These are phyloP conservation scores for Micronycteris hirsuta DNA, from an alignment of 2,113 vertebrate genomes.

Conservation along the genomic window DNA sequence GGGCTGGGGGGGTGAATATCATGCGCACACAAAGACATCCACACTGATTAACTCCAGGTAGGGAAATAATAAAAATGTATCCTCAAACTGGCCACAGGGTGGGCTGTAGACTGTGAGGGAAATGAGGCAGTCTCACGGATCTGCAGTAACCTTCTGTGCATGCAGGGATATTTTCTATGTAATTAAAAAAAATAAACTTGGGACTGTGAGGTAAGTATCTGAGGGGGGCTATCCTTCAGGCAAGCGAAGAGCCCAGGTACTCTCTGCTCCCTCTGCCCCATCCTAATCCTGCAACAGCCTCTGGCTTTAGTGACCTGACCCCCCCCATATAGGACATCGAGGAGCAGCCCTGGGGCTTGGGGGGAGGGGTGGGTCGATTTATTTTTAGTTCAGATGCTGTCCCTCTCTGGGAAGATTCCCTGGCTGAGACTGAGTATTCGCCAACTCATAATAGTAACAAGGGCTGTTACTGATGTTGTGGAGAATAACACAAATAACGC, in stretches of 20 bases:
- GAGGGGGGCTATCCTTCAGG: background rate
- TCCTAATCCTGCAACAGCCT: background rate
- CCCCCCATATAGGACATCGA: background rate
- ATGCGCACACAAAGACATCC: conserved; percentile 46
- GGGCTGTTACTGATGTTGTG: conserved; percentile 46
- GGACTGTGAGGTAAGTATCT: conserved; percentile 10
- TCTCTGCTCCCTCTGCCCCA: background rate
- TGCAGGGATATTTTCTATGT: background rate
- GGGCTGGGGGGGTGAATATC: conserved; percentile 13
- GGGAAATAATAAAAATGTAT: conserved; percentile 30
- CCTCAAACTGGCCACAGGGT: conserved; percentile 26
- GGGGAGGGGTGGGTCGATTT: background rate
- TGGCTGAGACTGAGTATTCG: conserved; percentile 21
- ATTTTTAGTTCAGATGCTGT: conserved; percentile 47
- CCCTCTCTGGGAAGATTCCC: conserved; percentile 22
- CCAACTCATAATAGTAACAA: conserved; percentile 60
- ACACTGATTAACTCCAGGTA: conserved; percentile 40
- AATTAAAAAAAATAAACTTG: background rate
- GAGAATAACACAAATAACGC: conserved; percentile 47
- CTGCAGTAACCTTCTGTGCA: conserved; percentile 44
- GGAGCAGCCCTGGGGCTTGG: background rate
- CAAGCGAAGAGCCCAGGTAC: background rate
- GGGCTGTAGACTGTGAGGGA: background rate
- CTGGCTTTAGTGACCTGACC: background rate
- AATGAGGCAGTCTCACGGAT: conserved; percentile 22